A percentile compares a stretch with the other conserved stretches of the same genome.
Evolutionary conservation across 2,113 vertebrate genomes (phyloP).

Genomic region (Callipepla californica): DNA sequence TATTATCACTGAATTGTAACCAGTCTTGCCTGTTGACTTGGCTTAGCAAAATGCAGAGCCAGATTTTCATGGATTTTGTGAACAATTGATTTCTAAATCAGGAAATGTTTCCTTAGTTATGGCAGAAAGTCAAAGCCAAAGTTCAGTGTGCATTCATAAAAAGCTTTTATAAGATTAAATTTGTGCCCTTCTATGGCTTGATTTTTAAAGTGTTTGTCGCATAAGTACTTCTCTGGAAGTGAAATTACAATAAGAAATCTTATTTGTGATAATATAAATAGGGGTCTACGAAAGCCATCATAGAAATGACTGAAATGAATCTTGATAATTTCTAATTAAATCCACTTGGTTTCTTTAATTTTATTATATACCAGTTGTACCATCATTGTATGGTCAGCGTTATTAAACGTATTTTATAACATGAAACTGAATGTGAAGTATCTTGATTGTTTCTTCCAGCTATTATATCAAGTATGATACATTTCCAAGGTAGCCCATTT

Average conservation of each 20-base stretch:
- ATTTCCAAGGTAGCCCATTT: background rate
- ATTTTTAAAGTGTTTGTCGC: background rate
- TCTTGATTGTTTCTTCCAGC: background rate
- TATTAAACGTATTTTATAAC: background rate
- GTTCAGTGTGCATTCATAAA: background rate
- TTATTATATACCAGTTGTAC: background rate
- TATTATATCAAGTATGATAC: background rate
- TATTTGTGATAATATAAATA: background rate
- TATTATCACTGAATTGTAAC: conserved; percentile 19
- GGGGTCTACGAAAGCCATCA: background rate
- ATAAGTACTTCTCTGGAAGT: background rate
- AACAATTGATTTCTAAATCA: background rate
- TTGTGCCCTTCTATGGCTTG: background rate
- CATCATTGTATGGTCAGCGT: background rate
- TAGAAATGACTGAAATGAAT: background rate
- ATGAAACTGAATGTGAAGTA: background rate
- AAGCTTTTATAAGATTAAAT: background rate
- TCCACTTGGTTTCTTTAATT: background rate
- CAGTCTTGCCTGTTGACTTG: conserved; percentile 7
- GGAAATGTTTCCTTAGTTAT: background rate
- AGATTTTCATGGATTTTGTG: background rate
- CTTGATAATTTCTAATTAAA: background rate
- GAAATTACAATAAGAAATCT: background rate
- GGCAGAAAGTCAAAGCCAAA: background rate
- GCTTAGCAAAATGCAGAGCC: background rate